Percentiles rank a stretch among this genome's conserved stretches.
These are phyloP conservation scores for Colius striatus DNA, from an alignment of 2,113 vertebrate genomes.

Conservation along the genomic window DNA sequence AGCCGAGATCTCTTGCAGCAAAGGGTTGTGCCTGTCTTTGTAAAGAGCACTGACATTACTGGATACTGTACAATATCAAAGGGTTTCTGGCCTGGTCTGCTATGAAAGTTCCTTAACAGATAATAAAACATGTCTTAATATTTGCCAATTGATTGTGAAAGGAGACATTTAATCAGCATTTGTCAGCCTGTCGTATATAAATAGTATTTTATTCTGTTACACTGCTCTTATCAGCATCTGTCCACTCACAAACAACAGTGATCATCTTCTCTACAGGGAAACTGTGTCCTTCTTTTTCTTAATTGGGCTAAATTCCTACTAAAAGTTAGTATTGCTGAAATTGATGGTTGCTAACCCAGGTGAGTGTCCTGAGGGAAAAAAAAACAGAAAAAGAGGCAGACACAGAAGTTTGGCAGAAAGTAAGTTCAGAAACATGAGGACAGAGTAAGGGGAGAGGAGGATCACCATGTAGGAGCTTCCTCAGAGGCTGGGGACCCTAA, in stretches of 20 bases:
- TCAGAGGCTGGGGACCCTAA: rapidly evolving
- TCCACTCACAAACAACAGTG: not conserved
- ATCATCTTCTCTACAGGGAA: not conserved
- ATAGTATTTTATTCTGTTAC: not conserved
- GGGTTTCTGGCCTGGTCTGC: not conserved
- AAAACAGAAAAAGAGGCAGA: not conserved
- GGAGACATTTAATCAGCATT: conserved; percentile 21
- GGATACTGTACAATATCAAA: not conserved
- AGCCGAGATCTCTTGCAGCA: not conserved
- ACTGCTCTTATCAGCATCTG: not conserved
- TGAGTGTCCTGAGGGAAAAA: not conserved
- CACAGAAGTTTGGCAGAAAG: not conserved
- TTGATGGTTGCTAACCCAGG: not conserved
- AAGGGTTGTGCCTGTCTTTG: not conserved
- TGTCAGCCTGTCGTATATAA: not conserved
- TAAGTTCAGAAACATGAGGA: not conserved
- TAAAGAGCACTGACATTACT: not conserved
- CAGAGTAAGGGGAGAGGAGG: not conserved
- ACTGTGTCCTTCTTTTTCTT: not conserved
- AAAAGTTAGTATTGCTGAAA: not conserved
- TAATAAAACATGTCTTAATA: conserved; percentile 24
- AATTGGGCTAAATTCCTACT: not conserved
- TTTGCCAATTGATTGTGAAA: conserved; percentile 34
- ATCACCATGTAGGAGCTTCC: not conserved
- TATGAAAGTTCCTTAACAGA: not conserved